phyloP scores from a whole-genome alignment of 2,113 vertebrate species.

The Leptocoma aspasia region DNA sequence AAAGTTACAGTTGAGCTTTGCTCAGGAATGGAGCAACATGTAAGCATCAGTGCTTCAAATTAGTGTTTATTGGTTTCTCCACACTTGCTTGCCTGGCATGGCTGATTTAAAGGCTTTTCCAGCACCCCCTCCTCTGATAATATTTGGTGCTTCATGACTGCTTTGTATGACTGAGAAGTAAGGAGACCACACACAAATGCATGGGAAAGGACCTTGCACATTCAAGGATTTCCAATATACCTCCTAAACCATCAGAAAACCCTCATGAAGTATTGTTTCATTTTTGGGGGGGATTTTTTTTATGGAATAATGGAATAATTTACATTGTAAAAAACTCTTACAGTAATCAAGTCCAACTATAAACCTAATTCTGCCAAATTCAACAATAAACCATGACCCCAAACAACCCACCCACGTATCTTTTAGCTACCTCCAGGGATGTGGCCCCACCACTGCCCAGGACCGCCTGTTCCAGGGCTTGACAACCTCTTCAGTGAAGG shows the following conservation, averaged over 20 bases:
- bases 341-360: not conserved
- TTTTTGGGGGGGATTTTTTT: too few species aligned
- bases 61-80: not conserved
- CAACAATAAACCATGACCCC: not conserved
- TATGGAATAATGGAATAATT: not conserved
- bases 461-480: not conserved
- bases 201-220: not conserved
- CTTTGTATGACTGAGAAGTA: not conserved
- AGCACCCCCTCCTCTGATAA: not conserved
- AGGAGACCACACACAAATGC: accelerated
- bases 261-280: accelerated
- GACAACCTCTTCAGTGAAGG: not conserved
- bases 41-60: not conserved
- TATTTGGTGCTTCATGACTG: not conserved
- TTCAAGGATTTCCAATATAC: not conserved
- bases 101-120: not conserved
- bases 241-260: accelerated
- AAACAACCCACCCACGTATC: accelerated
- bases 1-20: not conserved
- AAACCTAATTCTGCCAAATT: not conserved
- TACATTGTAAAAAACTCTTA: accelerated
- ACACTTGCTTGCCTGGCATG: not conserved
- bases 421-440: not conserved
- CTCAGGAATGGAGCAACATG: accelerated
- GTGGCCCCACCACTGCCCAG: not conserved